Conservation (phyloP, 1,140 invertebrate genomes). For the Sitodiplosis mosellana region DNA sequence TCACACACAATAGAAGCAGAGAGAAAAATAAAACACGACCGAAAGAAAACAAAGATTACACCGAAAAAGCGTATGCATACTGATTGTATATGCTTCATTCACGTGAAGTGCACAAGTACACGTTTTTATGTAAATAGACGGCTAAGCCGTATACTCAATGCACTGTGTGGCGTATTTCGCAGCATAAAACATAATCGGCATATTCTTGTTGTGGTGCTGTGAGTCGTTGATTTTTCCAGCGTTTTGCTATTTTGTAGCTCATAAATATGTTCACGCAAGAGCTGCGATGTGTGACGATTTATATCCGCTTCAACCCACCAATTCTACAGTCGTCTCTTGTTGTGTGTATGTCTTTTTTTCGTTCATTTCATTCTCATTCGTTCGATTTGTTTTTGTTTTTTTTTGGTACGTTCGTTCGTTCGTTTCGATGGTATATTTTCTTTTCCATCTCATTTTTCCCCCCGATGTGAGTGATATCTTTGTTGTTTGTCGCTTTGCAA, state of each 20-base stretch:
- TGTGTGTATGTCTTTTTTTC: not conserved
- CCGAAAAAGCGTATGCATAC: too few species aligned
- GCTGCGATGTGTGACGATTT: slow-evolving; percentile 2
- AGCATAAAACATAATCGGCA: not conserved
- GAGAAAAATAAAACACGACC: too few species aligned
- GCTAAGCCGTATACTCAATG: not conserved
- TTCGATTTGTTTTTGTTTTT: not conserved
- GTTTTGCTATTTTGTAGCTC: not conserved
- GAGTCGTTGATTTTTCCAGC: not conserved
- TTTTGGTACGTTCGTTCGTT: too few species aligned
- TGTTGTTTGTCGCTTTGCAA: too few species aligned
- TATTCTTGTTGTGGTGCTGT: not conserved
- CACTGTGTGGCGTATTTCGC: not conserved
- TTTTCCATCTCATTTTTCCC: too few species aligned
- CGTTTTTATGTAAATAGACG: not conserved
- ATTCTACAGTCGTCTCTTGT: not conserved
- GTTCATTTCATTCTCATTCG: not conserved
- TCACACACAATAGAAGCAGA: too few species aligned
- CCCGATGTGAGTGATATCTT: too few species aligned
- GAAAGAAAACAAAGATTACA: too few species aligned
- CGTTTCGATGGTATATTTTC: too few species aligned
- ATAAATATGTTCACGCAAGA: slow-evolving; percentile 2
- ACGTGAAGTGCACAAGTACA: not conserved
- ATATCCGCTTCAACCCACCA: not conserved
- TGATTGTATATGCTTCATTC: too few species aligned